These are phyloP conservation scores for Antigone vipio DNA, from an alignment of 2,113 vertebrate genomes.

Conservation along the genomic window DNA sequence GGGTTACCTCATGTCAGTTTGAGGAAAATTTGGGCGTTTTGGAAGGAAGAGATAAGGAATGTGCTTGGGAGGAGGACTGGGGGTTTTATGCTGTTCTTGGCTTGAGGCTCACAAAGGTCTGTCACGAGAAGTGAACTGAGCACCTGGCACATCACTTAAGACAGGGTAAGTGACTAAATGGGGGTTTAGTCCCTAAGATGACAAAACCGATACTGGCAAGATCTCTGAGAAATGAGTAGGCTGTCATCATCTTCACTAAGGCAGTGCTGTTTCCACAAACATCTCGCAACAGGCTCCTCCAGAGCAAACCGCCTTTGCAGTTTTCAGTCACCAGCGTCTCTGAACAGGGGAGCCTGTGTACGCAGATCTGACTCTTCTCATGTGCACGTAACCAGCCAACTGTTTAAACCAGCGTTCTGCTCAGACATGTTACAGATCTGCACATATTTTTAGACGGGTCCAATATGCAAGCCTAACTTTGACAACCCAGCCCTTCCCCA, in stretches of 20 bases:
- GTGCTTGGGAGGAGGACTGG: neutral
- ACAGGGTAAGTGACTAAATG: neutral
- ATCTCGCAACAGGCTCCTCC: neutral
- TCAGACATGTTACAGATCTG: neutral
- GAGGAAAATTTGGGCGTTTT: neutral
- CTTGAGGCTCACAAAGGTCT: neutral
- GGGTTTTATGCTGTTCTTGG: neutral
- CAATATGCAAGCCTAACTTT: neutral
- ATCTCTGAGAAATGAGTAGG: neutral
- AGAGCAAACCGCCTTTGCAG: fast-evolving
- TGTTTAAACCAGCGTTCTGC: neutral
- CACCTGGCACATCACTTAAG: neutral
- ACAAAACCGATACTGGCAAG: neutral
- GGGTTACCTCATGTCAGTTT: neutral
- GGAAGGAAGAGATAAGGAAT: neutral
- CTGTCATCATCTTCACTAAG: neutral
- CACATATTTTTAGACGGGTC: neutral
- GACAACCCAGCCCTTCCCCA: neutral
- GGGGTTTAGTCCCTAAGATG: neutral
- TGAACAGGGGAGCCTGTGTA: fast-evolving
- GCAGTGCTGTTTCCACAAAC: neutral
- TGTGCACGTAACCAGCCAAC: fast-evolving
- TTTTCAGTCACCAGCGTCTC: fast-evolving
- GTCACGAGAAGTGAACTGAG: neutral
- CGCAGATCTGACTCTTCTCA: neutral